These are phyloP conservation scores for Brevipalpus yothersi DNA, from an alignment of 1,140 invertebrate species.

Conservation along the genomic window DNA sequence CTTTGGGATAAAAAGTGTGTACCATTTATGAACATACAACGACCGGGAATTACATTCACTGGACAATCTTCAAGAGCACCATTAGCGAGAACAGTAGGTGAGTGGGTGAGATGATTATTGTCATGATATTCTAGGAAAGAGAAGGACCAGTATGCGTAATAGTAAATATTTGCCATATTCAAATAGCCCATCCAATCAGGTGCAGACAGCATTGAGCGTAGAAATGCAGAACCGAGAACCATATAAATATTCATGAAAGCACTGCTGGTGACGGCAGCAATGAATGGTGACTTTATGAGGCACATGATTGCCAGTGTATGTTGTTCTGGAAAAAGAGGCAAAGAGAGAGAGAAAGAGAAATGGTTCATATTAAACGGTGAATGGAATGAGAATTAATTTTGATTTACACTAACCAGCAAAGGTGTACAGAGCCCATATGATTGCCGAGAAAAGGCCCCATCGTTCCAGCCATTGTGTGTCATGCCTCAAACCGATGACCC, in stretches of 20 bases:
- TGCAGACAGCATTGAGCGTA: slow-evolving; percentile 35
- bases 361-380: neutral
- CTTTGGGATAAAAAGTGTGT: slow-evolving; percentile 16
- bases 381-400: neutral
- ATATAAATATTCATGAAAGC: slow-evolving; percentile 46
- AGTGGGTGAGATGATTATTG: slow-evolving; percentile 12
- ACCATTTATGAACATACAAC: slow-evolving; percentile 32
- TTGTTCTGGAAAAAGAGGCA: slow-evolving; percentile 32
- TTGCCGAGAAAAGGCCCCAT: slow-evolving; percentile 25
- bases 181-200: slow-evolving; percentile 52
- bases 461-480: slow-evolving; percentile 8
- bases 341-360: neutral
- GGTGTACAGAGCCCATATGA: slow-evolving; percentile 30
- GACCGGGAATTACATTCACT: slow-evolving; percentile 22
- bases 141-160: slow-evolving; percentile 44
- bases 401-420: slow-evolving; percentile 23
- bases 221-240: slow-evolving; percentile 45
- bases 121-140: slow-evolving; percentile 32
- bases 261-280: slow-evolving; percentile 42
- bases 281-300: slow-evolving; percentile 46
- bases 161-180: slow-evolving; percentile 45
- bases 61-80: slow-evolving; percentile 19
- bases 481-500: slow-evolving; percentile 24
- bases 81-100: slow-evolving; percentile 14
- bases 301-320: slow-evolving; percentile 52